phyloP scores from a whole-genome alignment of 2,113 vertebrate species.

The Turnix velox region DNA sequence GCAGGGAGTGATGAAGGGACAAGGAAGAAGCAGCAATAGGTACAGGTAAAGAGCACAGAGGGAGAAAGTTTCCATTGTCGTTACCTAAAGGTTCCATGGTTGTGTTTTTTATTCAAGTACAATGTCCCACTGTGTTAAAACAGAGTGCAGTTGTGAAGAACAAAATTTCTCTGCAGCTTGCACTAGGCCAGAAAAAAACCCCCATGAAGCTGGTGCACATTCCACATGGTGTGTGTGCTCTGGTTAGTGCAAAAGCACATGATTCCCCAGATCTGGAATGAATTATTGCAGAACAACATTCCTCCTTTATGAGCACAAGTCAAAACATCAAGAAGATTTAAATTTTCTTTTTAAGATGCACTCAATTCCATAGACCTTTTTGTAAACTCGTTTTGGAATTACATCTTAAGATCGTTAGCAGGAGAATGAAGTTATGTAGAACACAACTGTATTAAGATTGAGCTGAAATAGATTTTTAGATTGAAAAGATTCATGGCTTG shows the following conservation, averaged over 20 bases:
- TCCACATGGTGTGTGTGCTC: not conserved
- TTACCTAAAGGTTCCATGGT: not conserved
- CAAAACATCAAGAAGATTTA: slow-evolving; percentile 28
- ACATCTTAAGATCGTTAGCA: not conserved
- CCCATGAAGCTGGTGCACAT: not conserved
- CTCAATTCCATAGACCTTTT: not conserved
- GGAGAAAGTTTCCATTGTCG: not conserved
- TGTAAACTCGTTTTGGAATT: not conserved
- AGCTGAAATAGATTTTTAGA: not conserved
- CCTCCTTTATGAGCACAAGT: not conserved
- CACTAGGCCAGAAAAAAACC: not conserved
- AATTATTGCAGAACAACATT: slow-evolving; percentile 33
- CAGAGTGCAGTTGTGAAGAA: not conserved
- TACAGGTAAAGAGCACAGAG: not conserved
- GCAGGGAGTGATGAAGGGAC: fast-evolving
- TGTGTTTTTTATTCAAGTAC: not conserved
- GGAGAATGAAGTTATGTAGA: not conserved
- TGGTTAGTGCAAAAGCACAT: not conserved
- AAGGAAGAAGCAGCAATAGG: not conserved
- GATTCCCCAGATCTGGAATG: not conserved
- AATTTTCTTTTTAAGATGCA: not conserved
- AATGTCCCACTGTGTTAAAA: not conserved
- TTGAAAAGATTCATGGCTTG: not conserved
- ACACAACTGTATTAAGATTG: not conserved
- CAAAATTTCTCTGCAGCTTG: not conserved